Percentiles rank a stretch among this genome's conserved stretches.
Evolutionary conservation across 2,113 vertebrate species (phyloP).

Genomic region (Malurus melanocephalus): DNA sequence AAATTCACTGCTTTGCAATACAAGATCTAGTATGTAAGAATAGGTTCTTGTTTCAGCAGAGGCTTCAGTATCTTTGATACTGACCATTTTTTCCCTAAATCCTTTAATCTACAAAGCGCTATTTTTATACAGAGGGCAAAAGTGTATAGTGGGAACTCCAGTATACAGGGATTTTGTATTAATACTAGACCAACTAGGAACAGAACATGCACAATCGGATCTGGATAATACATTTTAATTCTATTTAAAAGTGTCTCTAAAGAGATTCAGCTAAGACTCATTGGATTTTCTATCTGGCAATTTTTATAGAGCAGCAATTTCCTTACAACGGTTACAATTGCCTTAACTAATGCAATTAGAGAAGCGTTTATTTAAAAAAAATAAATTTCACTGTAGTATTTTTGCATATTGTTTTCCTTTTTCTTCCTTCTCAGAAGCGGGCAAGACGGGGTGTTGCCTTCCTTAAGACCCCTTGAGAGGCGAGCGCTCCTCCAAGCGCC

Average conservation of each 20-base stretch:
- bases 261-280: conserved; percentile 44
- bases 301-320: conserved; percentile 34
- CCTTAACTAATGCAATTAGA: conserved; percentile 39
- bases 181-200: conserved; percentile 29
- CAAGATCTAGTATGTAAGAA: neutral
- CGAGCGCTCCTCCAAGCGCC: neutral
- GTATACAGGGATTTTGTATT: conserved; percentile 25
- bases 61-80: neutral
- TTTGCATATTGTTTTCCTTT: neutral
- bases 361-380: neutral
- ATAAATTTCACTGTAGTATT: neutral
- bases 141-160: conserved; percentile 7
- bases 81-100: conserved; percentile 23
- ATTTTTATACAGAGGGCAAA: conserved; percentile 39
- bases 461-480: neutral
- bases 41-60: neutral
- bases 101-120: conserved; percentile 28
- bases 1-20: neutral
- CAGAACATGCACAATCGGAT: conserved; percentile 49
- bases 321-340: conserved; percentile 9
- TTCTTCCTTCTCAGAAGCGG: neutral
- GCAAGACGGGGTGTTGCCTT: neutral
- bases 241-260: conserved; percentile 53
- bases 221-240: conserved; percentile 52
- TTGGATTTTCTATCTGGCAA: conserved; percentile 21